Conservation (phyloP, 2,113 vertebrate genomes). For the Loxodonta africana region DNA sequence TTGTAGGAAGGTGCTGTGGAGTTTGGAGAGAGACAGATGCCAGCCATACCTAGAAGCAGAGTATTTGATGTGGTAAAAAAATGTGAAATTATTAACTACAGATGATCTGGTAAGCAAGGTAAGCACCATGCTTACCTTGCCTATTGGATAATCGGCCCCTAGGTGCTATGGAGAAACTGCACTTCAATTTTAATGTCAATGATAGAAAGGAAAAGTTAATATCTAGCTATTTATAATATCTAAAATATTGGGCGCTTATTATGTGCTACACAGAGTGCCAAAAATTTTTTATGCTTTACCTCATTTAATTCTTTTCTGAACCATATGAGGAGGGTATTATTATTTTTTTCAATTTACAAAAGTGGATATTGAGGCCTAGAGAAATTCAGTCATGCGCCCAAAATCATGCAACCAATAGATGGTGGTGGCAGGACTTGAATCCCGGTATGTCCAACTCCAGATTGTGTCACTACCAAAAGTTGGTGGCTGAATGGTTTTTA, state of each 20-base stretch:
- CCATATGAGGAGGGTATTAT: not conserved
- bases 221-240: not conserved
- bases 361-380: no score
- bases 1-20: no score
- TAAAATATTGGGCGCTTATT: not conserved
- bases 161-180: not conserved
- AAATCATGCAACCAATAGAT: not conserved
- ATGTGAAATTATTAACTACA: no score
- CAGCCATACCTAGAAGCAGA: no score
- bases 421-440: no score
- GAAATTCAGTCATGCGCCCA: not conserved
- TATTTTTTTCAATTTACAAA: not conserved
- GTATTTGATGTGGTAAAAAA: no score
- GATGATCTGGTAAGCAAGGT: no score
- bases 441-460: not conserved
- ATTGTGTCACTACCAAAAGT: not conserved
- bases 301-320: not conserved
- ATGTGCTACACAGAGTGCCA: not conserved
- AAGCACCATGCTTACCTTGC: no score
- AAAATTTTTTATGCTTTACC: not conserved
- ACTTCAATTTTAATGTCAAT: not conserved
- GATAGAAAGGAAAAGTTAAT: not conserved
- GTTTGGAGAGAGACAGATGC: no score
- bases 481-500: not conserved
- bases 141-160: no score